phyloP scores from a whole-genome alignment of 2,888 invertebrate genomes.

The Hyposoter didymator region DNA sequence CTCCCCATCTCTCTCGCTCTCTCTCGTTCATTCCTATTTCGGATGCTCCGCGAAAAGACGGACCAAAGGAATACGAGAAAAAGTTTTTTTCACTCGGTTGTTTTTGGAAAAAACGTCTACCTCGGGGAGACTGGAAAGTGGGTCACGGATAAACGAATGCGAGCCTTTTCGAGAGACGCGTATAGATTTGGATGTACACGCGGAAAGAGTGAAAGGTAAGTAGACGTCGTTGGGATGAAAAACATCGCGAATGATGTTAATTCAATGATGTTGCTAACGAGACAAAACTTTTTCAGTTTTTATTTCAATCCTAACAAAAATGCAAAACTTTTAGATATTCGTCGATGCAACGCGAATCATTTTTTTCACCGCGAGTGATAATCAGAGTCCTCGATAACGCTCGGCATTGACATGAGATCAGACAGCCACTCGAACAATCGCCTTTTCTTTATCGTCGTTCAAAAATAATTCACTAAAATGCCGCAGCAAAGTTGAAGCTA shows the following conservation, averaged over 20 bases:
- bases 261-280: background rate
- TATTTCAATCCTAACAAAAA: background rate
- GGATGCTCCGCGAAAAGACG: constrained; percentile 60
- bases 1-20: constrained; percentile 29
- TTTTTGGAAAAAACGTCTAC: constrained; percentile 48
- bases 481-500: constrained; percentile 1
- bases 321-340: background rate
- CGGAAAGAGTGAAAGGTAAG: background rate
- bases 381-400: background rate
- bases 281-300: background rate
- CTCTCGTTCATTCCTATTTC: constrained; percentile 68
- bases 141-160: constrained; percentile 68
- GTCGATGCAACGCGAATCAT: background rate
- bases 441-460: background rate
- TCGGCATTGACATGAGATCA: background rate
- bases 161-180: constrained; percentile 37
- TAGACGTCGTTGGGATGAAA: background rate
- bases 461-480: constrained; percentile 16
- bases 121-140: constrained; percentile 56
- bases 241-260: background rate
- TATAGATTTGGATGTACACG: constrained; percentile 25
- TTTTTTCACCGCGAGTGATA: background rate
- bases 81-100: constrained; percentile 10
- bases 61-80: constrained; percentile 43
- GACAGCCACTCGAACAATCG: background rate